Base-by-base conservation (phyloP, 2,888 invertebrate species). In the Anthophora plumipes region DNA sequence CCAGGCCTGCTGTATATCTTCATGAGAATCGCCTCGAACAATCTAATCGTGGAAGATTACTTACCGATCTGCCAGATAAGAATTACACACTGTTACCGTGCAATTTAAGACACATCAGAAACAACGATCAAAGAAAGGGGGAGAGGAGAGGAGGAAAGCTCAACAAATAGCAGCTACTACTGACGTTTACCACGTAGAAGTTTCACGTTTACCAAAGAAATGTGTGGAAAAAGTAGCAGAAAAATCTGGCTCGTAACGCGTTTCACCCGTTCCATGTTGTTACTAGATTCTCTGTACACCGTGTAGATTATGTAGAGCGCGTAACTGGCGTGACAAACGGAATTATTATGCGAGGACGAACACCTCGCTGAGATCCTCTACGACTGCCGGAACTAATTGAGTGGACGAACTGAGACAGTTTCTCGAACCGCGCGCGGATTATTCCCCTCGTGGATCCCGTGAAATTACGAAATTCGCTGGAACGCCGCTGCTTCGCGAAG, bases 261-360 rank as follows among this genome's bases (percentile, higher is more conserved):
- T 66, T 66, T 66, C 50, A 22, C 64, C 22, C 39, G 20, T 39
- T 52, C 46, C 52, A 0, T 14, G 31, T 14, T 25, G 12, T 20
- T 20, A 14, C 11, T 7, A 31, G 59, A 61, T 63, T 63, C 67
- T 25, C 14, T 43, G 55, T 20, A 43, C 61, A 76, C 74, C 64
- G 57, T 61, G 75, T 37, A 48, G 88, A 87, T 84, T 89, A 89
- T 90, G 87, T 91, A 87, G 89, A 90, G 89, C 89, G 89, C 90
- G 90, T 89, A 91, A 91, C 90, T 88, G 87, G 87, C 87, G 85
- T 85, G 89, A 89, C 89, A 88, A 81, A 88, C 85, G 87, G 88
- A 90, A 88, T 90, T 88, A 89, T 89, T 85, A 87, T 87, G 88
- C 88, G 82, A 90, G 83, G 88, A 84, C 86, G 80, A 85, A 83